A percentile compares a stretch with the other conserved stretches of the same genome.
phyloP scores from a whole-genome alignment of 2,797 vertebrate genomes.

The Chelmon rostratus region DNA sequence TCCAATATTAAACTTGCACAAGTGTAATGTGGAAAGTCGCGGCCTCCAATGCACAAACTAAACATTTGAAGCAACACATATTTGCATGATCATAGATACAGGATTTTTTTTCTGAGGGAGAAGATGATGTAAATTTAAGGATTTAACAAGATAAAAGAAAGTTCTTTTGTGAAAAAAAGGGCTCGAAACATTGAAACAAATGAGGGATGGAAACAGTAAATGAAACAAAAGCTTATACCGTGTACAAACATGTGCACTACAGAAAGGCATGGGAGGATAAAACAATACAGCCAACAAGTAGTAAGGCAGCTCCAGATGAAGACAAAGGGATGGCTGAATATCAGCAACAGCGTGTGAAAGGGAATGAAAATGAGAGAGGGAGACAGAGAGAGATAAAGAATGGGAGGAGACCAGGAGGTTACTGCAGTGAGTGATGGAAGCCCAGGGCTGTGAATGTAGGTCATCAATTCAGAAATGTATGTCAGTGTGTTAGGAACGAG shows the following conservation, averaged over 20 bases:
- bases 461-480: conserved; percentile 80
- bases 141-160: too few relatives aligned
- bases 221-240: background rate
- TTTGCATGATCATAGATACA: too few relatives aligned
- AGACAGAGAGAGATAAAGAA: background rate
- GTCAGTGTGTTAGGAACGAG: conserved; percentile 76
- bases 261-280: background rate
- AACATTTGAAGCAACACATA: too few relatives aligned
- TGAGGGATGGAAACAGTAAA: background rate
- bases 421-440: conserved; percentile 43
- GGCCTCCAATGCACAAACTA: too few relatives aligned
- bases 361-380: conserved; percentile 4
- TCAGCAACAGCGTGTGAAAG: conserved; percentile 1
- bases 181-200: too few relatives aligned
- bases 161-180: too few relatives aligned
- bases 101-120: too few relatives aligned
- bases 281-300: background rate
- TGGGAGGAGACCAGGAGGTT: background rate
- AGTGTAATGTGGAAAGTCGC: too few relatives aligned
- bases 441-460: conserved; percentile 74
- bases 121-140: too few relatives aligned
- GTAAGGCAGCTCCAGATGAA: background rate
- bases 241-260: too few relatives aligned
- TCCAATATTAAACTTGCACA: too few relatives aligned
- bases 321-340: background rate